Base-by-base conservation (phyloP, 1,140 invertebrate genomes). In the Drosophila nigromelanica region DNA sequence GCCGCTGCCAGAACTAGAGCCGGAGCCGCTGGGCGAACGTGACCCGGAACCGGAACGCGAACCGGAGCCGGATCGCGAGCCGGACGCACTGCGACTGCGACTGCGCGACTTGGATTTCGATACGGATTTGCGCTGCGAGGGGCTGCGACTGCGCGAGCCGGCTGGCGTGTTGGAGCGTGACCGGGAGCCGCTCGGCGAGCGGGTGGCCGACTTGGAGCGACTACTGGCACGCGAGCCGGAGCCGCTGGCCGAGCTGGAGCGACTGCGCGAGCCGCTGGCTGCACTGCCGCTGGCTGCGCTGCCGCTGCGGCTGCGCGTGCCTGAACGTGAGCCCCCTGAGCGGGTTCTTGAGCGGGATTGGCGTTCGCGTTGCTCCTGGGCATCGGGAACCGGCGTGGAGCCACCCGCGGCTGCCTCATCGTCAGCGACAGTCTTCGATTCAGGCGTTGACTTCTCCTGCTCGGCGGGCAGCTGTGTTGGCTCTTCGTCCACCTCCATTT, bases 401-500 rank as follows among this genome's bases (percentile, higher is more conserved):
- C 85, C 76, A 47, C 91, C 92, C 80, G 92, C 92, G 51, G 93
- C 91, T 66, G 47, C 69, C 73, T 77, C 85, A 48, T 4, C 74
- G 58, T 71, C 63, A 73, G 10, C 67, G 68, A 55, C 75, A 64
- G 48, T 82, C 63, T 68, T 92, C 91, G 85, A 92, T 62, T 40
- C 76, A 69, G 66, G 74, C 69, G 48, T 3, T 12, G 50, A 12
- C n/a, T 54, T 42, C 3, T 52, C 30, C 6, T 37, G 37, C 18
- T 52, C 60, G 24, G 78, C 68, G 12, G 30, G 85, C 67, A 37
- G 90, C 73, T 93, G 89, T 40, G 92, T 92, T 11, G 93, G 92
- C 39, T 94, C 94, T 59, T 96, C 95, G 59, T 96, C 95, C 33
- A 95, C 95, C 43, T 96, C 95, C 83, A 96, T 95, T 73, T 94